Percentiles rank a stretch among this genome's conserved stretches.
Evolutionary conservation across 2,113 vertebrate species (phyloP).

Genomic region (Lagopus leucura): DNA sequence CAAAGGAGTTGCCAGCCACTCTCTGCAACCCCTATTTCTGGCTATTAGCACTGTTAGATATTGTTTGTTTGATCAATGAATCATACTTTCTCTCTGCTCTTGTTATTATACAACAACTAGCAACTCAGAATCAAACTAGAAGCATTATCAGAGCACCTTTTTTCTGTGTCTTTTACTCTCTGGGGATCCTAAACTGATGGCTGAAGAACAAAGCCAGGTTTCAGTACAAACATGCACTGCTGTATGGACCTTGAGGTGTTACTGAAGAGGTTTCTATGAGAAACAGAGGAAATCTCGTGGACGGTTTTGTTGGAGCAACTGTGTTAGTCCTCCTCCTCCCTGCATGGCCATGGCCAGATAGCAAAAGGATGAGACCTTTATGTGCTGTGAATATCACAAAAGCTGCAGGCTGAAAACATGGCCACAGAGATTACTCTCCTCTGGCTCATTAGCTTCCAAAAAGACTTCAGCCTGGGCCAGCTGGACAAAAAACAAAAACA

Average conservation of each 20-base stretch:
- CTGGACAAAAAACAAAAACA: neutral
- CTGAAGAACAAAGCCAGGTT: neutral
- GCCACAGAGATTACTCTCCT: neutral
- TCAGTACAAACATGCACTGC: neutral
- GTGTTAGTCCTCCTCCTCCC: neutral
- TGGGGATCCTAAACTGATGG: neutral
- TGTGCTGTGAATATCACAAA: neutral
- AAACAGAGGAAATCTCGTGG: neutral
- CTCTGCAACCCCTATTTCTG: neutral
- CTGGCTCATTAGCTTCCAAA: conserved; percentile 35
- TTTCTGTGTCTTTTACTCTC: neutral
- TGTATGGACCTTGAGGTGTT: neutral
- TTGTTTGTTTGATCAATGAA: neutral
- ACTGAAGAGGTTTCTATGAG: neutral
- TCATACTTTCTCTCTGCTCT: neutral
- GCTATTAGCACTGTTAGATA: neutral
- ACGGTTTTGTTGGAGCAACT: neutral
- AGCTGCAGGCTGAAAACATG: neutral
- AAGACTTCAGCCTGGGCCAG: conserved; percentile 13
- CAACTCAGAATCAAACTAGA: neutral
- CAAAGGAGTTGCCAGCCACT: neutral
- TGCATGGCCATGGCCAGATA: fast-evolving
- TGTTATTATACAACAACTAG: neutral
- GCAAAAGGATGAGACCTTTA: neutral
- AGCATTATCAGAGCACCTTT: neutral